Evolutionary conservation across 2,888 invertebrate species (phyloP), one percentile per base, ranked within the genome.

Genomic region (Dioctria rufipes): DNA sequence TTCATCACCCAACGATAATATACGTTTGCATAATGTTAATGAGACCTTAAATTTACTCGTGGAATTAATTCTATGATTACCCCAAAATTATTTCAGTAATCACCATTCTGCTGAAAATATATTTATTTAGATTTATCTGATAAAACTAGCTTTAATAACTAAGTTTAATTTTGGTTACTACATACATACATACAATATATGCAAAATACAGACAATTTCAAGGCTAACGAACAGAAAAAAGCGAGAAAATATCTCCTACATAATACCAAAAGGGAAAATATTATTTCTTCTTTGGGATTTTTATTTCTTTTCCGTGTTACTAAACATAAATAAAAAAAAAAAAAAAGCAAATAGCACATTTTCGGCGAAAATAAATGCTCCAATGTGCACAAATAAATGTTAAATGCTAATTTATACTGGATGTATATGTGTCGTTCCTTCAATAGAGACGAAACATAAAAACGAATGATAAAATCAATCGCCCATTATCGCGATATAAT

Each of bases 401-500:
- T 46, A 9, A 46, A 46, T 46, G 49, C 49, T 46, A 46, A 46
- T 46, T 46, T 46, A 46, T 46, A 9, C 49, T 6, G 49, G 49
- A 46, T 6, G 9, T 46, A 46, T 46, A 46, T 46, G 49, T 46
- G 5, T 5, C 49, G 5, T 25, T 25, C 25, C 5, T 1, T 46
- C 49, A 9, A 46, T 46, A 9, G 9, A 46, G 9, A 2, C 2
- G 6, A 46, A 46, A 9, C 49, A 46, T 46, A 67, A 67, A 66
- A 67, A 46, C 5, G 5, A 42, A 8, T 67, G 46, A 67, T 67
- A 67, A 67, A 67, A 67, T 40, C 49, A 67, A 46, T 67, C 46
- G 49, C 25, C 46, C 67, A 67, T 49, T 67, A 67, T 67, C 46
- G 46, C 46, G 67, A 67, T 11, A 67, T 67, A 67, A 49, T 25